Evolutionary conservation across 1,140 invertebrate genomes (phyloP).

Genomic region (Oryzaephilus surinamensis): DNA sequence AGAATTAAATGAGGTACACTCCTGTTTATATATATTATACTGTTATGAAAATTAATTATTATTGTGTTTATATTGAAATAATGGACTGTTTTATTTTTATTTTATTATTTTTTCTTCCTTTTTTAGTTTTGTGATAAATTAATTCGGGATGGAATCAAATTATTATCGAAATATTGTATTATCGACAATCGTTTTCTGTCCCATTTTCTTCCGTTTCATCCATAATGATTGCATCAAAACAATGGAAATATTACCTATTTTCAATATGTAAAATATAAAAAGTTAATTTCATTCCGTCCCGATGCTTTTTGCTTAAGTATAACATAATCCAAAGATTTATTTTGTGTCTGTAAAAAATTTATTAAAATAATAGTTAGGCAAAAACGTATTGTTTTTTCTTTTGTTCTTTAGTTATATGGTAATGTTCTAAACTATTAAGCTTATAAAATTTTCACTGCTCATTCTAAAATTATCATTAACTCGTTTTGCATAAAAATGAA

Average conservation of each 20-base stretch:
- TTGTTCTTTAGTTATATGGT: no score
- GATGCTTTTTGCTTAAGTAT: background rate
- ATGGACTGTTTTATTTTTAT: constrained; percentile 20
- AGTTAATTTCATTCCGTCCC: background rate
- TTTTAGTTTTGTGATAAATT: constrained; percentile 11
- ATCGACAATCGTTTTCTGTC: background rate
- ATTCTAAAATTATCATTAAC: no score
- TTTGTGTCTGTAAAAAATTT: no score
- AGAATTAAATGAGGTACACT: constrained; percentile 13
- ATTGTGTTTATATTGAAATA: constrained; percentile 15
- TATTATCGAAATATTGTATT: constrained; percentile 9
- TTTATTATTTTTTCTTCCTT: constrained; percentile 6
- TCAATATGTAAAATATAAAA: background rate
- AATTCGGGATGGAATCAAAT: constrained; percentile 7
- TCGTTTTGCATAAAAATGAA: no score
- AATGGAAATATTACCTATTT: background rate
- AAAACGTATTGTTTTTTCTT: no score
- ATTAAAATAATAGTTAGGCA: no score
- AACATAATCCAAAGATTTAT: no score
- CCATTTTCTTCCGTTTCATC: no score
- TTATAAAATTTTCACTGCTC: no score
- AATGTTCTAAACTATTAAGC: no score
- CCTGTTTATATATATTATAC: constrained; percentile 21
- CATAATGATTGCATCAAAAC: no score
- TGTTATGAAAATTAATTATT: constrained; percentile 16